Base-by-base conservation (phyloP, 1,140 invertebrate genomes). In the Heliothis subflexa region DNA sequence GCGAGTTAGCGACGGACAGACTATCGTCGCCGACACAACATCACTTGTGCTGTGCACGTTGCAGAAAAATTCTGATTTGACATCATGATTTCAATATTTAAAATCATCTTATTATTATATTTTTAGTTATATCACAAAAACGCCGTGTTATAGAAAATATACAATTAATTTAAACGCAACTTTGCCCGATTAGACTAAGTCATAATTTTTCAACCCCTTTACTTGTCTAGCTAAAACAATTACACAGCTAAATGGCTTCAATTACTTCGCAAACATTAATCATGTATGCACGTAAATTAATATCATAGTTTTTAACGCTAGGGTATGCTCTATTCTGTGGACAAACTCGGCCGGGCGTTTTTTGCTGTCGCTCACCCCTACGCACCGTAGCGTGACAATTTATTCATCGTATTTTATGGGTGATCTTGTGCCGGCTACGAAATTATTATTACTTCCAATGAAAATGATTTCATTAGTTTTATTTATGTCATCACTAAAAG, bases 1-100 rank as follows among this genome's bases (percentile, higher is more conserved):
- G 76, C 80, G 61, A 25, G 52, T 12, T 40, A 18, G 40, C 61
- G 61, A 45, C 52, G 33, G 40, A 75, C 74, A 73, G 64, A 54
- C n/a, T 9, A 45, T 52, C 59, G 59, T 49, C 54, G 18, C 28
- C 33, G 25, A 62, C 71, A 59, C 18, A 57, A 61, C 40, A 73
- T 55, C 33, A 16, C 13, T 21, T 70, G n/a, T 70, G 16, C 16
- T n/a, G 11, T 14, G 21, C 50, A n/a, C n/a, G 45, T 45, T 61
- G 14, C 50, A 68, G 28, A 21, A 68, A 68, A 45, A 68, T 68
- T 28, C 64, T 68, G 50, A 68, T 68, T 68, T 50, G 50, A 50
- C 45, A 68, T n/a, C 47, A 16, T 68, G 28, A 50, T 68, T 52
- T n/a, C n/a, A n/a, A n/a, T n/a, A n/a, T n/a, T n/a, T n/a, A n/a